A percentile compares a stretch with the other conserved stretches of the same genome.
phyloP scores from a whole-genome alignment of 2,113 vertebrate species.

The Ardeotis arabs region DNA sequence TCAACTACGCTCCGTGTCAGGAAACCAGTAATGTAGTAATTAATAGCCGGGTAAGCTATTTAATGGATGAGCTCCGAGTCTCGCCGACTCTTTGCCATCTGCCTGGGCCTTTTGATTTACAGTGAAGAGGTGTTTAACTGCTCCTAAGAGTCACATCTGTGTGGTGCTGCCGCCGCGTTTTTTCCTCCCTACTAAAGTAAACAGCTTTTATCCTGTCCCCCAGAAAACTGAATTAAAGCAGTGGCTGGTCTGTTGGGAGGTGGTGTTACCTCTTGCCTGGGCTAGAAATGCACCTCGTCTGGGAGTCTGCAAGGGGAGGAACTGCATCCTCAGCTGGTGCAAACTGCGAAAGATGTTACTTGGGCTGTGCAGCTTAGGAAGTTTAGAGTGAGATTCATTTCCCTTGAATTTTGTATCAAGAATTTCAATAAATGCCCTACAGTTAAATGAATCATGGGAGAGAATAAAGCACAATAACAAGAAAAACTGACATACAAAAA shows the following conservation, averaged over 20 bases:
- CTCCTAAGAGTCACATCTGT: background rate
- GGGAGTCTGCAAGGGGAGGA: background rate
- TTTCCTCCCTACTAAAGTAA: background rate
- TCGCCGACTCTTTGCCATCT: background rate
- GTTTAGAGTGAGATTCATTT: constrained; percentile 8
- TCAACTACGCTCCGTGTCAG: background rate
- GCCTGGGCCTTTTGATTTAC: background rate
- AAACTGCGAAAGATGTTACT: background rate
- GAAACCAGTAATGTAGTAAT: background rate
- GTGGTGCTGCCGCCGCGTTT: background rate
- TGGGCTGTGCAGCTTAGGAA: background rate
- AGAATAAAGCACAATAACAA: constrained; percentile 18
- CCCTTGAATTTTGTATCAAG: background rate
- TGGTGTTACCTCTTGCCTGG: background rate
- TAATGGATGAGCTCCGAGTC: background rate
- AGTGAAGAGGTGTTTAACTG: background rate
- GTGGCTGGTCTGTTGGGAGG: background rate
- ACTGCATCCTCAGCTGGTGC: background rate
- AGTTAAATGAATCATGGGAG: constrained; percentile 46
- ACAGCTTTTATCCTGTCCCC: background rate
- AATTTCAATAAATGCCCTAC: constrained; percentile 27
- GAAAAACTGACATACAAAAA: background rate
- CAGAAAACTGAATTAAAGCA: background rate
- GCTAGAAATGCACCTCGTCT: background rate
- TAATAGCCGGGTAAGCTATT: background rate